Evolutionary conservation across 2,888 invertebrate genomes (phyloP).

Genomic region (Thera britannica): DNA sequence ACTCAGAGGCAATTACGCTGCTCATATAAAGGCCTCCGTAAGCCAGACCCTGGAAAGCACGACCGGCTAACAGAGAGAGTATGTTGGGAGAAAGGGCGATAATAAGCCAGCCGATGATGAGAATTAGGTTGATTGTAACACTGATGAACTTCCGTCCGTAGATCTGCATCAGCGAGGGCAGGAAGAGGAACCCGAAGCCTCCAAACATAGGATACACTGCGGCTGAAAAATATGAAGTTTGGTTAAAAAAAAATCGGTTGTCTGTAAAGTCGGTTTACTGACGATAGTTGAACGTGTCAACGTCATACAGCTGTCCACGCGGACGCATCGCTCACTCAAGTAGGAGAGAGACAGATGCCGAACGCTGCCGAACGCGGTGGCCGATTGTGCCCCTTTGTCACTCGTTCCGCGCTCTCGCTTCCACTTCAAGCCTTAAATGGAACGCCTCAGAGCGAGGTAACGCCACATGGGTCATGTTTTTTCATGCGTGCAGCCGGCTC

Average conservation of each 20-base stretch:
- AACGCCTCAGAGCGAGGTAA: too few relatives aligned
- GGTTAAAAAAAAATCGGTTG: background rate
- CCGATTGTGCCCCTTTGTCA: too few relatives aligned
- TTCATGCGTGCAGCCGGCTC: too few relatives aligned
- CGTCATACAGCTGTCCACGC: too few relatives aligned
- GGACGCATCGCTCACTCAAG: too few relatives aligned
- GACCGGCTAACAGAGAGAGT: conserved; percentile 39
- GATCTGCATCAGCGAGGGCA: conserved; percentile 15
- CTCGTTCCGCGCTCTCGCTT: too few relatives aligned
- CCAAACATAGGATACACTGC: conserved; percentile 16
- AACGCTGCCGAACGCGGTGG: too few relatives aligned
- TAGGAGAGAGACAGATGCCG: too few relatives aligned
- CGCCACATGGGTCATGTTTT: too few relatives aligned
- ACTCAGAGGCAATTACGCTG: conserved; percentile 44
- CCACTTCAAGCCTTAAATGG: too few relatives aligned
- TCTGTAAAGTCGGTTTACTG: too few relatives aligned
- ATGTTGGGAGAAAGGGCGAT: conserved; percentile 39
- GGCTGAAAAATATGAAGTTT: conserved; percentile 1
- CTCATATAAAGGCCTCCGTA: conserved; percentile 41
- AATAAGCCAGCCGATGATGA: conserved; percentile 43
- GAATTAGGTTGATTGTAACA: conserved; percentile 6
- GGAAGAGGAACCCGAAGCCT: conserved; percentile 12
- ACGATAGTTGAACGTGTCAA: too few relatives aligned
- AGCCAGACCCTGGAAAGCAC: conserved; percentile 43
- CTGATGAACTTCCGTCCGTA: conserved; percentile 15